Evolutionary conservation across 2,888 invertebrate genomes (phyloP), one percentile per base, ranked within the genome.

Genomic region (Thereva unica): DNA sequence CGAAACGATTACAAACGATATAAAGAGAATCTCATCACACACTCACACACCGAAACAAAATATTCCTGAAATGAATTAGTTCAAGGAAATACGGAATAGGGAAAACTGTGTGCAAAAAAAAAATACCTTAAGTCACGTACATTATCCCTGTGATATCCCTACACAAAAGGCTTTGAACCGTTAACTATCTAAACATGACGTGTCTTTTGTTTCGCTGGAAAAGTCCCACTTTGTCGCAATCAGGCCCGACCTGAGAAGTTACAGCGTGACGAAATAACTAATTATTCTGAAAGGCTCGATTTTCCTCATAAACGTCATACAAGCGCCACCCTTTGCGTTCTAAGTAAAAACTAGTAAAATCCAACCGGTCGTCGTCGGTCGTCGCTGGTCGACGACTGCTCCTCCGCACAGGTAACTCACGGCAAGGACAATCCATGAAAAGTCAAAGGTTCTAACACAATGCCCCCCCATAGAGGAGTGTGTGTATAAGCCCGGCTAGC

Each of bases 211-310:
- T 59, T 47, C 10, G 35, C 37, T 44, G 38, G 47, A 47, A 59
- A 44, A 53, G 10, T 35, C 35, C 7, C 38, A 12, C 5, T 6
- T 10, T 8, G 38, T 53, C 10, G 10, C 37, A 23, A 34, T n/a
- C n/a, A 6, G 9, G 6, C 50, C 5, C 50, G 35, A 50, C 23
- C 5, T 3, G n/a, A 12, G 23, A 23, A n/a, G 38, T 38, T 37
- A 53, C 10, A 38, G 40, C 35, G 61, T 61, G 50, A 50, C 50
- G 38, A 38, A 10, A 50, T 61, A 50, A 61, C 38, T 61, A 50
- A 61, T 61, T 61, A 50, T 41, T 50, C 50, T 10, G 9, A 61
- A 38, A 50, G 50, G 61, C 50, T 61, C 61, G 61, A 61, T 61
- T 61, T 50, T 41, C 50, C 50, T 50, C 61, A 50, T 61, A 61